These are phyloP conservation scores for Arvicanthis niloticus DNA, from an alignment of 2,113 vertebrate species.

Conservation along the genomic window DNA sequence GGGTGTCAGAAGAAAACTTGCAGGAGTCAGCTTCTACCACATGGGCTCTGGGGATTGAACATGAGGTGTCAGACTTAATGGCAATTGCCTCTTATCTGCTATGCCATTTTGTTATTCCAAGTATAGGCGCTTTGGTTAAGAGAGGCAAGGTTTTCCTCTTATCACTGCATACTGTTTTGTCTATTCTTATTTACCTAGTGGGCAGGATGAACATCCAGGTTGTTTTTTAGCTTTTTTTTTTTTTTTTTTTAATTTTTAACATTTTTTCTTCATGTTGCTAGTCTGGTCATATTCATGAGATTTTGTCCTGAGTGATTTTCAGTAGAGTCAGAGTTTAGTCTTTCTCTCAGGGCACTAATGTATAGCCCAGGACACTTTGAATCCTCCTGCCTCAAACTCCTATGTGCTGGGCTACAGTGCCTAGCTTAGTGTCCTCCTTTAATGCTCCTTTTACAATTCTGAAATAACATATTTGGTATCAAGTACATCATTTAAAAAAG, in stretches of 20 bases:
- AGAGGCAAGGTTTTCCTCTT: neutral
- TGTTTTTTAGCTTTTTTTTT: neutral
- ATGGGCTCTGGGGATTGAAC: neutral
- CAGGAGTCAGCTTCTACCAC: neutral
- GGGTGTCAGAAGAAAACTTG: neutral
- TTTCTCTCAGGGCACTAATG: neutral
- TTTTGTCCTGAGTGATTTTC: conserved; percentile 44
- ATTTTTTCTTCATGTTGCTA: neutral
- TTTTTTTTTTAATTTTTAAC: neutral
- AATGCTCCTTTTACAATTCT: neutral
- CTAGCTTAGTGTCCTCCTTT: neutral
- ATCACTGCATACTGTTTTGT: neutral
- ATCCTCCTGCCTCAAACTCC: neutral
- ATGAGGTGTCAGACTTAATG: neutral
- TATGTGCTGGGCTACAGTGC: neutral
- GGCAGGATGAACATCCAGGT: neutral
- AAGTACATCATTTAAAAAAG: neutral
- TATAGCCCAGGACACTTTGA: neutral
- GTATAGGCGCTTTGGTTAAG: neutral
- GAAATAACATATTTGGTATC: neutral
- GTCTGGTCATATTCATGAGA: neutral
- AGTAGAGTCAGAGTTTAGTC: neutral
- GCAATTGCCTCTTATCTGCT: neutral
- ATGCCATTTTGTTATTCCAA: neutral
- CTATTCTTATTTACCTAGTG: neutral